Conservation (phyloP, 2,797 vertebrate species). For the Tokudaia muenninki region DNA sequence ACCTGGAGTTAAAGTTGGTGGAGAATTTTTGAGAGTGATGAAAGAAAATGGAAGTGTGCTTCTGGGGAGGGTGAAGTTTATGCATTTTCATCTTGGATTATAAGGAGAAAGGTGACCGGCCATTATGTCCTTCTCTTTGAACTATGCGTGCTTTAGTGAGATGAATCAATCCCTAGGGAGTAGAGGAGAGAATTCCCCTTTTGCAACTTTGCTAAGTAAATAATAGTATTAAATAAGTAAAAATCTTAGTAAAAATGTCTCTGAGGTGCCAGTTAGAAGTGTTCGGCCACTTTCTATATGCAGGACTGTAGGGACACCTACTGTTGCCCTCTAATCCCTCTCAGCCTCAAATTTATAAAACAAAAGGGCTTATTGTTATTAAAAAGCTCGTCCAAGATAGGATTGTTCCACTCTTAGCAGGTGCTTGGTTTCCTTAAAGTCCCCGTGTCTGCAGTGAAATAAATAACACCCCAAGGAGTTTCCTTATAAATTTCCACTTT, state of each 20-base stretch:
- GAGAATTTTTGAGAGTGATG: not conserved
- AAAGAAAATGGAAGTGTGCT: not conserved
- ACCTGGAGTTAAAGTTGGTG: not conserved
- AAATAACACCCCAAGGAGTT: not conserved
- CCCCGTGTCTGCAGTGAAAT: not conserved
- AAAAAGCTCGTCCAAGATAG: not conserved
- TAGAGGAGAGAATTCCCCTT: not conserved
- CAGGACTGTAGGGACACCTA: too few relatives aligned
- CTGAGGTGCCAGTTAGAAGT: not conserved
- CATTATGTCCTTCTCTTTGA: slow-evolving; percentile 5
- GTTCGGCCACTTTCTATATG: accelerated
- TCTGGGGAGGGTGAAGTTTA: not conserved
- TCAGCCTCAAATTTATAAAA: not conserved
- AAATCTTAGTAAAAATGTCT: not conserved
- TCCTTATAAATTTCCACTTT: not conserved
- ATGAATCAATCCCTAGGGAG: not conserved
- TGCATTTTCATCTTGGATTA: not conserved
- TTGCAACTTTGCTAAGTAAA: slow-evolving; percentile 21
- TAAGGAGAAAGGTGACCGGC: not conserved
- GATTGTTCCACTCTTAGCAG: not conserved
- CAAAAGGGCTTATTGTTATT: not conserved
- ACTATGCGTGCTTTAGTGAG: not conserved
- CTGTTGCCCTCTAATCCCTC: not conserved
- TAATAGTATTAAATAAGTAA: not conserved
- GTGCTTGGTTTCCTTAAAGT: not conserved